phyloP scores from a whole-genome alignment of 2,888 invertebrate genomes.

The Eucera pruinosa region DNA sequence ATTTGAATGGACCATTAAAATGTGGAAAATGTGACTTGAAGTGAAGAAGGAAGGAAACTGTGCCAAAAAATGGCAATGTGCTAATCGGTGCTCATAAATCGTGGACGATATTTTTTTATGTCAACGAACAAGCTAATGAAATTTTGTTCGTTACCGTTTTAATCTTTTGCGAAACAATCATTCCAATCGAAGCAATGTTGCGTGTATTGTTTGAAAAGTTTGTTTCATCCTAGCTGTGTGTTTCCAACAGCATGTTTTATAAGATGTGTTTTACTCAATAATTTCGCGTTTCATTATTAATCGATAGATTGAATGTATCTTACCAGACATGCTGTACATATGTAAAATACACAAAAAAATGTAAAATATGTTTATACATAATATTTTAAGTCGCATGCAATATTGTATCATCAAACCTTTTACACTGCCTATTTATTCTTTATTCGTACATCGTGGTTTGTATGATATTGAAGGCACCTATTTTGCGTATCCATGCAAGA shows the following conservation, averaged over 20 bases:
- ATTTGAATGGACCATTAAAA: constrained; percentile 30
- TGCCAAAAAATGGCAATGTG: constrained; percentile 57
- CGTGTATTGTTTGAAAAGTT: constrained; percentile 31
- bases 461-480: constrained; percentile 48
- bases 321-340: constrained; percentile 30
- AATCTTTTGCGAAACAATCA: constrained; percentile 46
- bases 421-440: constrained; percentile 72
- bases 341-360: constrained; percentile 46
- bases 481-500: constrained; percentile 21
- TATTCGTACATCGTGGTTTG: constrained; percentile 46
- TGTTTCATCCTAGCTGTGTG: constrained; percentile 42
- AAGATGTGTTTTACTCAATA: constrained; percentile 5
- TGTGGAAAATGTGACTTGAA: constrained; percentile 29
- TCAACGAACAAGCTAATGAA: constrained; percentile 7
- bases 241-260: constrained; percentile 26
- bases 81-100: constrained; percentile 20
- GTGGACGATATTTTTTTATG: constrained; percentile 6
- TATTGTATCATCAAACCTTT: constrained; percentile 53
- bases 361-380: constrained; percentile 54
- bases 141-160: constrained; percentile 18
- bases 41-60: constrained; percentile 33
- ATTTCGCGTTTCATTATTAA: not conserved
- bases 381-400: constrained; percentile 53
- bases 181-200: constrained; percentile 43
- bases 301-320: constrained; percentile 12